Evolutionary conservation across 2,888 invertebrate species (phyloP), one percentile per base, ranked within the genome.

Genomic region (Pristionchus maxplancki): DNA sequence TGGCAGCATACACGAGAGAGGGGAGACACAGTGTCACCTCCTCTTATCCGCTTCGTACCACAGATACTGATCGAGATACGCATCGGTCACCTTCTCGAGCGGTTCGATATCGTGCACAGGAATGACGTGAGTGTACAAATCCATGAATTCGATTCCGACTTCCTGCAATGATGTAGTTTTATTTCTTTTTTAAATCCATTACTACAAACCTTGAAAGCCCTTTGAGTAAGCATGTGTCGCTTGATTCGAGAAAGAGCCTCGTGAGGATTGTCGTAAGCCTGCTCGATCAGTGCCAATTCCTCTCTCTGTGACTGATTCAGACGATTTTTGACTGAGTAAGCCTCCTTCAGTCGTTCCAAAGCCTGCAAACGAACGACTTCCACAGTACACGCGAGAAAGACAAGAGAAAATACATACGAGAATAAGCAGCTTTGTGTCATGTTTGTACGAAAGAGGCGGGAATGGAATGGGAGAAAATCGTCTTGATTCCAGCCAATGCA

Each of bases 71-170:
- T 99, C 99, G 89, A 99, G 96, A 95, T 99, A 99, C 0, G 99
- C 99, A 95, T 99, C 99, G 0, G 99, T 99, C 90, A 99, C 99
- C 96, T 99, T 99, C 95, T 99, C 99, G 88, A 99, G 95, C 0
- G 99, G 99, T 94, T 99, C 99, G 71, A 99, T 98, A 95, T 99
- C 99, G 95, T 99, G 99, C 0, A 99, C 99, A 0, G 99, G 99
- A 90, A 99, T 98, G 90, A 99, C 95, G 95, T 99, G 99, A 89
- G 98, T 98, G 96, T 99, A 99, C 88, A 99, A 96, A 95, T 99
- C 99, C 99, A 99, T 99, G 95, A 99, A 99, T 95, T 99, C 99
- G 94, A 99, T 99, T 74, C 99, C 98, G 89, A 97, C 97, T 97
- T 97, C 93, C 84, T 53, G 93, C 90, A 89, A 89, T 0, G 37